These are phyloP conservation scores for Amblyjoppa proteus DNA, from an alignment of 2,888 invertebrate species.

Conservation along the genomic window DNA sequence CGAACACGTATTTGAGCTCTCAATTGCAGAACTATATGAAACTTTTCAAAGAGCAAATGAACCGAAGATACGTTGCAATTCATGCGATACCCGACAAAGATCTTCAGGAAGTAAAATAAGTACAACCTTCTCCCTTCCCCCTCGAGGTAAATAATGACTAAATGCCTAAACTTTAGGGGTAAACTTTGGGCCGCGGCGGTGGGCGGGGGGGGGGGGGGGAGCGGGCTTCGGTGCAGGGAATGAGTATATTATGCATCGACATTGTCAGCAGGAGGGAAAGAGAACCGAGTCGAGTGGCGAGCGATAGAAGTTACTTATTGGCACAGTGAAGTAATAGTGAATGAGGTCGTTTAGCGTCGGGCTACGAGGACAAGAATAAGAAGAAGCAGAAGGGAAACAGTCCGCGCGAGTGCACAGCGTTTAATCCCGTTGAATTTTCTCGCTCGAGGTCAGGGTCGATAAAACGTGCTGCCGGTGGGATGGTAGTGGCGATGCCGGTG, in stretches of 20 bases:
- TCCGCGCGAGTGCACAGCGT: conserved; percentile 55
- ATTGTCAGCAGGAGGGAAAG: conserved; percentile 12
- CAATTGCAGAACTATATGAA: neutral
- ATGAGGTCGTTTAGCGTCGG: conserved; percentile 55
- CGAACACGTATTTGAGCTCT: neutral
- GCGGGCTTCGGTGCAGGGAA: neutral
- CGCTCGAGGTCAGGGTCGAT: conserved; percentile 70
- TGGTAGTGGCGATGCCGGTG: conserved; percentile 18
- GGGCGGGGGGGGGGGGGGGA: too few relatives aligned
- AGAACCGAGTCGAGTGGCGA: neutral
- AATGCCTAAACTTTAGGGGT: neutral
- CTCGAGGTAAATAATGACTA: neutral
- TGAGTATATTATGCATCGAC: conserved; percentile 25
- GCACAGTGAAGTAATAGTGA: conserved; percentile 59
- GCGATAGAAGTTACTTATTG: conserved; percentile 53
- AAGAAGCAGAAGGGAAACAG: conserved; percentile 44
- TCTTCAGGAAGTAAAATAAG: neutral
- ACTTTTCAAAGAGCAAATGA: neutral
- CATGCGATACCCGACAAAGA: neutral
- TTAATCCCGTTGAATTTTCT: conserved; percentile 68
- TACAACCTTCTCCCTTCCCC: neutral
- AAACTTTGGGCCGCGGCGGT: neutral
- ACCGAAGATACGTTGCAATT: neutral
- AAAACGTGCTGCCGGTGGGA: conserved; percentile 64
- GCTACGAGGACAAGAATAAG: conserved; percentile 35